phyloP scores from a whole-genome alignment of 2,797 vertebrate species.

The Manis pentadactyla region DNA sequence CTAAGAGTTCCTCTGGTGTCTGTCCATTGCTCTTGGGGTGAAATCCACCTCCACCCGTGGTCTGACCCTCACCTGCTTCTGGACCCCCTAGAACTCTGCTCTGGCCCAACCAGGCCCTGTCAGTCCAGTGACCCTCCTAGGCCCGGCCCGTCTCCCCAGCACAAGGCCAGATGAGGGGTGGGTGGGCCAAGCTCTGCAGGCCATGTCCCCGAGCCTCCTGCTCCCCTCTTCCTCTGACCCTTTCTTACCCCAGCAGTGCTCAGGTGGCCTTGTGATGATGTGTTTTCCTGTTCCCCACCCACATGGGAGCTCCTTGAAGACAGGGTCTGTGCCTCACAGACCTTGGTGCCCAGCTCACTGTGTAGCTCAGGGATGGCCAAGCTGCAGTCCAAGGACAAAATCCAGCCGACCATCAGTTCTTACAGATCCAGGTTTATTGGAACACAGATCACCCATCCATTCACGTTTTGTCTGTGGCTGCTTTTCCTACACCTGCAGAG shows the following conservation, averaged over 20 bases:
- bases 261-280: rapidly evolving
- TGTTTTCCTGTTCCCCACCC: neutral
- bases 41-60: rapidly evolving
- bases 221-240: neutral
- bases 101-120: neutral
- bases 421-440: neutral
- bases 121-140: neutral
- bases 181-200: neutral
- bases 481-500: neutral
- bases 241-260: too few species aligned
- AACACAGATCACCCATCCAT: rapidly evolving
- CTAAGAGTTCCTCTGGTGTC: neutral
- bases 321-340: neutral
- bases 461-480: neutral
- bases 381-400: neutral
- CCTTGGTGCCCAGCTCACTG: rapidly evolving
- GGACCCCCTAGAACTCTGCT: too few species aligned
- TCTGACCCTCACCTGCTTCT: neutral
- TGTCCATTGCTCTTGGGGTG: rapidly evolving
- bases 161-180: neutral
- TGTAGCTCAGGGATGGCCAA: neutral
- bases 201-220: neutral
- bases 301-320: neutral
- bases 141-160: neutral
- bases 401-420: rapidly evolving